Percentiles rank a stretch among this genome's conserved stretches.
Conservation (phyloP, 2,888 invertebrate genomes). For the Dolomedes plantarius region DNA sequence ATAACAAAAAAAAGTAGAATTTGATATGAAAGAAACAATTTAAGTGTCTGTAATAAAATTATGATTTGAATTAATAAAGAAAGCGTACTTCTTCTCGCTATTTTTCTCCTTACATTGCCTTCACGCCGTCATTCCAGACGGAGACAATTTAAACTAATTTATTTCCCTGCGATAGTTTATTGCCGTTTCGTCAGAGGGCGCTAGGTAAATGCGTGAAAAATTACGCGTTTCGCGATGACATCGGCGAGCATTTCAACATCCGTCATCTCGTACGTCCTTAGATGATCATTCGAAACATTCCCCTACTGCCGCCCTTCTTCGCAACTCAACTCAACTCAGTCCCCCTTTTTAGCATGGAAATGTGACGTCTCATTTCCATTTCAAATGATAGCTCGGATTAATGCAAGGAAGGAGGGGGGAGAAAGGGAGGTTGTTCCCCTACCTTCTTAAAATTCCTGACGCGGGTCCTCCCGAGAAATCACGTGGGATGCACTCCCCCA, state of each 20-base stretch:
- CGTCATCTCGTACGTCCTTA: constrained; percentile 16
- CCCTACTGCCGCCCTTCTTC: constrained; percentile 1
- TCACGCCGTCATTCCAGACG: neutral
- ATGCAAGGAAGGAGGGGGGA: constrained; percentile 28
- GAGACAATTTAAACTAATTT: neutral
- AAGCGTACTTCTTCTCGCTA: too few relatives aligned
- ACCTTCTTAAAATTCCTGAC: constrained; percentile 64
- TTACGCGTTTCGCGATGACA: constrained; percentile 12
- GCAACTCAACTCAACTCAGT: neutral
- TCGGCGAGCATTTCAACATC: constrained; percentile 27
- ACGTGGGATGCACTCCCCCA: constrained; percentile 28
- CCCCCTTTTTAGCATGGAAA: constrained; percentile 57
- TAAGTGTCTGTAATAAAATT: too few relatives aligned
- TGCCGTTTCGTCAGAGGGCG: neutral
- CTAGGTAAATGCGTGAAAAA: neutral
- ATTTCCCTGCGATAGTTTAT: neutral
- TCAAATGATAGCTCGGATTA: constrained; percentile 68
- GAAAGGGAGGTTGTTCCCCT: neutral
- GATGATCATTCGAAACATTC: constrained; percentile 16
- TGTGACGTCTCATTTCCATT: constrained; percentile 71
- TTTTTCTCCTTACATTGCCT: too few relatives aligned
- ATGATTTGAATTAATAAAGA: too few relatives aligned
- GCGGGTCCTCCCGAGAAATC: constrained; percentile 68
- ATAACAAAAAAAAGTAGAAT: too few relatives aligned
- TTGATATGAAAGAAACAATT: too few relatives aligned